Base-by-base conservation (phyloP, 2,113 vertebrate species). In the Diadophis punctatus region DNA sequence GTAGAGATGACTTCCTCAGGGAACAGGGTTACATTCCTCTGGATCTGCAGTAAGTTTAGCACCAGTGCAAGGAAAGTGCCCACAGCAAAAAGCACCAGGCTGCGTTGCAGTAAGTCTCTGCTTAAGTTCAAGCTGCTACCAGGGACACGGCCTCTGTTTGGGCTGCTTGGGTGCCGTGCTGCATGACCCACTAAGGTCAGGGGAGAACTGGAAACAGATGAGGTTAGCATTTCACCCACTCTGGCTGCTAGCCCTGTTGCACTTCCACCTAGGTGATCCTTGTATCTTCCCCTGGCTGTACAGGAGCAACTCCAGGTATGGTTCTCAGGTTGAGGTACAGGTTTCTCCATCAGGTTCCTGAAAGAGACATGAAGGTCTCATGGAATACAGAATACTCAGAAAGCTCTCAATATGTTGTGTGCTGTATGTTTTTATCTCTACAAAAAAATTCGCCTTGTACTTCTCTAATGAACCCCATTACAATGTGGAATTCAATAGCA, bases 1-100 rank as follows among this genome's bases (percentile, higher is more conserved):
- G 98, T 99, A 93, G 98, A 96, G 84, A 99, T 98, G 93, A 99
- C 99, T 95, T 99, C 99, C 18, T 99, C 99, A 0, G 99, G 99
- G 88, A 99, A 99, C 20, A 99, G 96, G 0, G 98, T 99, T 93
- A 99, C 99, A 1, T 99, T 97, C 43, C 99, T 97, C 93, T 99
- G 99, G 39, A 99, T 98, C 97, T 99, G 99, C 94, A 99, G 98
- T 95, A 99, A 94, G 97, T 99, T 99, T 93, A 99, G 98, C 97
- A 99, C 99, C 96, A 99, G 96, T 1, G 99, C 99, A 90, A 99
- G 98, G 88, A 99, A 98, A 1, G 98, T 99, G 0, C 99, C 99
- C 0, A 99, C 98, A 0, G 98, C 96, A 95, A 99, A 99, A 39
- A 99, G 98, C 23, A 99, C 99, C 2, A 99, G 94, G 90, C 98